phyloP scores from a whole-genome alignment of 2,113 vertebrate genomes.

The Taxidea taxus region DNA sequence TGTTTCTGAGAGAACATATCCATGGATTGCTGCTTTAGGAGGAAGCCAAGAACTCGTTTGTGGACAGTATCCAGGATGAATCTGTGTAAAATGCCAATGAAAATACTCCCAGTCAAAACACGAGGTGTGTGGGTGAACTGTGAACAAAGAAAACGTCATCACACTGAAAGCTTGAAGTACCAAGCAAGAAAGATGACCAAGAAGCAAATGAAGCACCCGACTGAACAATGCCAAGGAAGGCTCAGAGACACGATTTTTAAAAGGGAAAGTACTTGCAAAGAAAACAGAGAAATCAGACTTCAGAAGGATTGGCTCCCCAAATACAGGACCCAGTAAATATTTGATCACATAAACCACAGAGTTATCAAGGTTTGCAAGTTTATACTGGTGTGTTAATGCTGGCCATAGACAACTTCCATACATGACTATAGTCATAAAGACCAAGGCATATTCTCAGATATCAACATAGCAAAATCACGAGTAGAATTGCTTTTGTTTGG shows the following conservation, averaged over 20 bases:
- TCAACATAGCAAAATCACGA: not conserved
- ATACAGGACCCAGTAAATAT: not conserved
- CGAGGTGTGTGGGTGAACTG: not conserved
- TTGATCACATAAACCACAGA: not conserved
- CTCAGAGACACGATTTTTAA: not conserved
- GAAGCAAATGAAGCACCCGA: not conserved
- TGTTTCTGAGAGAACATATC: not conserved
- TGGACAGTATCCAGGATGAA: not conserved
- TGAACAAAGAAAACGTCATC: not conserved
- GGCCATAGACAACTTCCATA: not conserved
- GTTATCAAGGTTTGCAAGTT: not conserved
- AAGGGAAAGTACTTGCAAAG: not conserved
- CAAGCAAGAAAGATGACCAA: not conserved
- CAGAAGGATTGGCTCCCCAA: not conserved
- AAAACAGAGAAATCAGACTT: not conserved
- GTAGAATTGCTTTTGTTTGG: not conserved
- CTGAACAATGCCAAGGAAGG: not conserved
- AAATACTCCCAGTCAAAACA: not conserved
- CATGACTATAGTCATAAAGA: not conserved
- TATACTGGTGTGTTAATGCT: not conserved
- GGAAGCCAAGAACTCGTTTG: not conserved
- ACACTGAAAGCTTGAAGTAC: not conserved
- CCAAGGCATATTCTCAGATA: not conserved
- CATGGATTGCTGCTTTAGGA: not conserved
- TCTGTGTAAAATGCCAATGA: not conserved